Evolutionary conservation across 2,797 vertebrate genomes (phyloP).

Genomic region (Calcarius lapponicus): DNA sequence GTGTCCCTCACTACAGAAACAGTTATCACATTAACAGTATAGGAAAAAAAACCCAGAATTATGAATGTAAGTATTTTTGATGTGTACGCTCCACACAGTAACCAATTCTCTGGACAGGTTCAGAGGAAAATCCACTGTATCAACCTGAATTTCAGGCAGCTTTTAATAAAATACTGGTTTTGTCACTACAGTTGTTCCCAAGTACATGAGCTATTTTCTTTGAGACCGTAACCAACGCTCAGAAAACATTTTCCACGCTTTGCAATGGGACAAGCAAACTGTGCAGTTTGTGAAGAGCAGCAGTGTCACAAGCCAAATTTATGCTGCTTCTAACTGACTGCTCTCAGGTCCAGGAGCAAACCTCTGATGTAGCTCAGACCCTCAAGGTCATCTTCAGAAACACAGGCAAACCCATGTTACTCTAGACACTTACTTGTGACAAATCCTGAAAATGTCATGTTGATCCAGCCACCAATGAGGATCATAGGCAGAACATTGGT

Average conservation of each 20-base stretch:
- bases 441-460: slow-evolving; percentile 99
- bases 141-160: background rate
- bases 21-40: background rate
- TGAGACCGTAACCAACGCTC: background rate
- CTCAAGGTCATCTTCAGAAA: background rate
- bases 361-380: background rate
- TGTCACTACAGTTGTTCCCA: background rate
- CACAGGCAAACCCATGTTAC: accelerated
- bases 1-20: background rate
- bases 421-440: slow-evolving; percentile 89
- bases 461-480: slow-evolving; percentile 99
- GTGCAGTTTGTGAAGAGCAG: background rate
- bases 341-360: background rate
- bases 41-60: accelerated
- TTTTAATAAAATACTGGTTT: background rate
- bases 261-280: background rate
- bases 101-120: background rate
- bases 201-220: background rate
- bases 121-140: background rate
- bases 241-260: background rate
- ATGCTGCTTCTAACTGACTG: background rate
- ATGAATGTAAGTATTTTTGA: background rate
- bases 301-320: background rate
- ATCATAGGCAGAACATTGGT: slow-evolving; percentile 99
- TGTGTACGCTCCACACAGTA: background rate